Conservation (phyloP, 2,113 vertebrate genomes). For the Erythrolamprus reginae region DNA sequence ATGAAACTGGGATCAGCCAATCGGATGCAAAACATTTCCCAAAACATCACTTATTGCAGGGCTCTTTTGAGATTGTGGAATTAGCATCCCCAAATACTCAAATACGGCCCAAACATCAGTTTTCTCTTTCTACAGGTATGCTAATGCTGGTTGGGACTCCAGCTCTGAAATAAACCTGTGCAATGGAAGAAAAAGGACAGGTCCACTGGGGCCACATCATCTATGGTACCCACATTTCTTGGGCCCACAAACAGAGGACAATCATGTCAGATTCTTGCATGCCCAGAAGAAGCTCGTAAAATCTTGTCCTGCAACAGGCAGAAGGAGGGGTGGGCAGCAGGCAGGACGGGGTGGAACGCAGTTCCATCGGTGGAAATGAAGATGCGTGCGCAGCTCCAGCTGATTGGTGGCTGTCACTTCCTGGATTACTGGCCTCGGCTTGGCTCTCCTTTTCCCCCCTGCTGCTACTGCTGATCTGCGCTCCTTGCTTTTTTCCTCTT, state of each 20-base stretch:
- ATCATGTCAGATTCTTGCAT: too few species aligned
- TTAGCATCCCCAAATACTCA: neutral
- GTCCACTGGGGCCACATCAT: neutral
- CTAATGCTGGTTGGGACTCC: neutral
- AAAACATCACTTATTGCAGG: neutral
- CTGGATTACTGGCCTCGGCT: too few species aligned
- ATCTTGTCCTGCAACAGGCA: neutral
- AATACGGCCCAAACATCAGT: neutral
- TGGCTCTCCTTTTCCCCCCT: too few species aligned
- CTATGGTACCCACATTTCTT: neutral
- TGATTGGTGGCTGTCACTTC: too few species aligned
- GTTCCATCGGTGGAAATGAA: too few species aligned
- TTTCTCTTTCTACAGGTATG: neutral
- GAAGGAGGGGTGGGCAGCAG: neutral
- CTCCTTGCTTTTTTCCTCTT: too few species aligned
- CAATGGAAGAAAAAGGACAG: neutral
- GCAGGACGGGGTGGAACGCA: too few species aligned
- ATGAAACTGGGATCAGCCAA: neutral
- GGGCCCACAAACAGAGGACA: neutral
- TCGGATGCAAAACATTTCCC: neutral
- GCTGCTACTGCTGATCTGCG: too few species aligned
- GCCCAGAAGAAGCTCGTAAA: neutral
- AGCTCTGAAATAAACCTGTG: neutral
- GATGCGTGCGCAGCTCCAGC: too few species aligned
- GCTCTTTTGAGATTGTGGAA: neutral